Evolutionary conservation across 2,888 invertebrate species (phyloP).

Genomic region (Cryptops parisi): DNA sequence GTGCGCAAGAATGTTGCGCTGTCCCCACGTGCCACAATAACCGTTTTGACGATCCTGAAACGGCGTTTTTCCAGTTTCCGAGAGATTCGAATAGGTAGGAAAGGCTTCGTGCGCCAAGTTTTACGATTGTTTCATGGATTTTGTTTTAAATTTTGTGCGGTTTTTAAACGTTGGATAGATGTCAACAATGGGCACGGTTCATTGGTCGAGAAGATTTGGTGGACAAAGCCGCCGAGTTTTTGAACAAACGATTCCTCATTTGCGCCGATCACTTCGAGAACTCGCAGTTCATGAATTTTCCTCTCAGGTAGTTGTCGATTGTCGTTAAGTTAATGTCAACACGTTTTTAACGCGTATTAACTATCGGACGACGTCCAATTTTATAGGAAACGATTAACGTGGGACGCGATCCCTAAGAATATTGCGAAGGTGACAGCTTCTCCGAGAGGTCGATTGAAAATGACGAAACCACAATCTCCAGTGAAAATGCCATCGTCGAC

Average conservation of each 20-base stretch:
- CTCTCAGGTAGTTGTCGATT: background rate
- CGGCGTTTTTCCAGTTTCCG: constrained; percentile 2
- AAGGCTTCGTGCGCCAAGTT: background rate
- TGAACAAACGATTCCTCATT: background rate
- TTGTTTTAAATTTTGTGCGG: background rate
- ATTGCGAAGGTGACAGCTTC: background rate
- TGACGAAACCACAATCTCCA: background rate
- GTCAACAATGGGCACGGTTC: background rate
- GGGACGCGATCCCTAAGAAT: background rate
- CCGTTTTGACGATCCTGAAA: background rate
- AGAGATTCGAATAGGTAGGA: background rate
- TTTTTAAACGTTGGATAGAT: background rate
- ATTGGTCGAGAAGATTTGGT: background rate
- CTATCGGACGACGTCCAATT: too few species aligned
- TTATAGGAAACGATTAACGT: constrained; percentile 1
- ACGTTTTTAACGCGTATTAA: too few species aligned
- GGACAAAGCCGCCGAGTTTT: background rate
- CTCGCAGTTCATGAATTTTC: background rate
- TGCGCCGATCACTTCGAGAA: background rate
- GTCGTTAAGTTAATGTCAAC: too few species aligned
- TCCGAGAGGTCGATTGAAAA: background rate
- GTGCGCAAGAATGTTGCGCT: too few species aligned
- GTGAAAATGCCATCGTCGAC: background rate
- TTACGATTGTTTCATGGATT: background rate
- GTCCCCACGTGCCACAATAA: background rate